A percentile compares a stretch with the other conserved stretches of the same genome.
Evolutionary conservation across 2,113 vertebrate species (phyloP).

Genomic region (Dicaeum eximium): DNA sequence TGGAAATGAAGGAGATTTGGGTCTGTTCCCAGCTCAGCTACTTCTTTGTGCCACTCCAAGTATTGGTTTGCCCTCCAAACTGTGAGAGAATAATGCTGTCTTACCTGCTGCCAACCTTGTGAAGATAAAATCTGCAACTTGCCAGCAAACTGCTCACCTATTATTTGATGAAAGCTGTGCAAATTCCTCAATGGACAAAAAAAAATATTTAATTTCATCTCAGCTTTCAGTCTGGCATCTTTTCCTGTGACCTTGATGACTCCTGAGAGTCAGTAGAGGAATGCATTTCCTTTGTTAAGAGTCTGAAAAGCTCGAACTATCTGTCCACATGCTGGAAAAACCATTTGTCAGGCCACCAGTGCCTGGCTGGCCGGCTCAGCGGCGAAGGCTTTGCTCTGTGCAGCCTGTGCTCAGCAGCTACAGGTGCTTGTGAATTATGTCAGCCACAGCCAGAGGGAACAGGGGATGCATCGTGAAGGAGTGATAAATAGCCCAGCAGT

Average conservation of each 20-base stretch:
- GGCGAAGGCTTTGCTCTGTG: neutral
- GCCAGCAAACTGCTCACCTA: neutral
- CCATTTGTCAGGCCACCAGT: neutral
- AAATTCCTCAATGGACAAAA: neutral
- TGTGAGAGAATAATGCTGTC: neutral
- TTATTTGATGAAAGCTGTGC: neutral
- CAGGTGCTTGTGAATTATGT: slow-evolving; percentile 22
- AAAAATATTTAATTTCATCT: slow-evolving; percentile 32
- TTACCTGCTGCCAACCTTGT: neutral
- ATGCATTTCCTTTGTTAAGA: slow-evolving; percentile 45
- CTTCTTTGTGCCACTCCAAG: neutral
- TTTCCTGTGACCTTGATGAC: slow-evolving; percentile 58
- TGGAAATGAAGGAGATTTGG: neutral
- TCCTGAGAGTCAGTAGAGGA: slow-evolving; percentile 32
- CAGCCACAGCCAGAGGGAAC: neutral
- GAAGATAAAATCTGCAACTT: slow-evolving; percentile 60
- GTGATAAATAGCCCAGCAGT: neutral
- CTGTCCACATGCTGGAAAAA: neutral
- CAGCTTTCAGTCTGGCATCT: neutral
- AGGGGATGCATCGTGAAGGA: neutral
- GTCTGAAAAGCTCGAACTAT: slow-evolving; percentile 11
- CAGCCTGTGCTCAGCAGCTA: neutral
- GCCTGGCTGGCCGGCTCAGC: neutral
- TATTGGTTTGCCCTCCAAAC: slow-evolving; percentile 27
- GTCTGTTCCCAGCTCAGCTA: neutral